These are phyloP conservation scores for Amiota minor DNA, from an alignment of 2,888 invertebrate species.

Conservation along the genomic window DNA sequence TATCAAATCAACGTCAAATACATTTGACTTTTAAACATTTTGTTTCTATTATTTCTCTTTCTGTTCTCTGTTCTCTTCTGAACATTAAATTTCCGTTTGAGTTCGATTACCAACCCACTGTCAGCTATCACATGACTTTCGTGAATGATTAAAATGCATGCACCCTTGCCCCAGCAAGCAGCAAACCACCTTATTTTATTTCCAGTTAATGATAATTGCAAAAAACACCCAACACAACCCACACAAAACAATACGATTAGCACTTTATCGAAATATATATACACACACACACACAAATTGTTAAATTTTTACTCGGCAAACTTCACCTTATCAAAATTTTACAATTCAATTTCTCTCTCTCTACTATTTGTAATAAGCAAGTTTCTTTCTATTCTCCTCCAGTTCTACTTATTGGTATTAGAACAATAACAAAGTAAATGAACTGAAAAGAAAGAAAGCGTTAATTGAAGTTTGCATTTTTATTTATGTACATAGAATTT, in stretches of 20 bases:
- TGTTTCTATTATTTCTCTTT: too few species aligned
- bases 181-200: constrained; percentile 36
- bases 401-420: constrained; percentile 30
- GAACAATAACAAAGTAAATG: constrained; percentile 46
- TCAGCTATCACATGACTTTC: constrained; percentile 20
- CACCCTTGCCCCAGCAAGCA: background rate
- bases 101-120: too few species aligned
- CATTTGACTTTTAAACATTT: too few species aligned
- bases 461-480: constrained; percentile 59
- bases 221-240: constrained; percentile 42
- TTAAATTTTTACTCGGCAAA: background rate
- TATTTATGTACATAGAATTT: background rate
- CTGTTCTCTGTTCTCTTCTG: too few species aligned
- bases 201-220: constrained; percentile 48
- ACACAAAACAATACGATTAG: background rate
- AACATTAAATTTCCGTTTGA: too few species aligned
- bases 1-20: too few species aligned
- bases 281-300: background rate
- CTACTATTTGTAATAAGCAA: background rate
- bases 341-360: constrained; percentile 4
- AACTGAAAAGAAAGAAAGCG: constrained; percentile 57
- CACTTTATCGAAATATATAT: too few species aligned
- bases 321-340: constrained; percentile 1
- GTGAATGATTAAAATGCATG: background rate
- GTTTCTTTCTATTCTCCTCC: background rate